phyloP scores from a whole-genome alignment of 2,888 invertebrate genomes.

The Catotricha subobsoleta region DNA sequence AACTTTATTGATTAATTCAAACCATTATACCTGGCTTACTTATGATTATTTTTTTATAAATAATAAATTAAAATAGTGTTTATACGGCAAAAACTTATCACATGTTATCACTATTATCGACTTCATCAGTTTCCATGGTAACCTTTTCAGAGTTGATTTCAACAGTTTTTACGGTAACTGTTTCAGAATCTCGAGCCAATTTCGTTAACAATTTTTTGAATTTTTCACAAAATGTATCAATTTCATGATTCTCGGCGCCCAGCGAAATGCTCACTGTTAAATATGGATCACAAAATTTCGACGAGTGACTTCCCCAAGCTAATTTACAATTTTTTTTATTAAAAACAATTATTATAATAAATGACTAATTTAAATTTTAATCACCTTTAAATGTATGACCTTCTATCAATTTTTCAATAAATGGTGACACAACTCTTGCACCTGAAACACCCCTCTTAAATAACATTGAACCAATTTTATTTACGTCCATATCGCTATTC shows the following conservation, averaged over 20 bases:
- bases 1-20: too few species aligned
- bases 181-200: too few species aligned
- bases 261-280: constrained; percentile 56
- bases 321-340: constrained; percentile 9
- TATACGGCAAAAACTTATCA: too few species aligned
- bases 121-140: too few species aligned
- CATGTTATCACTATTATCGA: too few species aligned
- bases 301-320: constrained; percentile 56
- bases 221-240: constrained; percentile 48
- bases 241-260: constrained; percentile 45
- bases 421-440: constrained; percentile 40
- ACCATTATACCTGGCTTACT: too few species aligned
- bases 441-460: constrained; percentile 56
- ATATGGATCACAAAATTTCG: constrained; percentile 41
- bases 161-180: too few species aligned
- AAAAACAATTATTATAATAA: too few species aligned
- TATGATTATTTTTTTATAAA: too few species aligned
- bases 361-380: constrained; percentile 8
- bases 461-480: constrained; percentile 59
- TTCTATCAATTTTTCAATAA: constrained; percentile 35
- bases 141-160: too few species aligned
- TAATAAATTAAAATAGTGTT: too few species aligned
- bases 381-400: constrained; percentile 38
- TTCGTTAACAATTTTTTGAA: constrained; percentile 39
- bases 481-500: constrained; percentile 37